Evolutionary conservation across 2,797 vertebrate genomes (phyloP), one percentile per base, ranked within the genome.

Genomic region (Thaleichthys pacificus): DNA sequence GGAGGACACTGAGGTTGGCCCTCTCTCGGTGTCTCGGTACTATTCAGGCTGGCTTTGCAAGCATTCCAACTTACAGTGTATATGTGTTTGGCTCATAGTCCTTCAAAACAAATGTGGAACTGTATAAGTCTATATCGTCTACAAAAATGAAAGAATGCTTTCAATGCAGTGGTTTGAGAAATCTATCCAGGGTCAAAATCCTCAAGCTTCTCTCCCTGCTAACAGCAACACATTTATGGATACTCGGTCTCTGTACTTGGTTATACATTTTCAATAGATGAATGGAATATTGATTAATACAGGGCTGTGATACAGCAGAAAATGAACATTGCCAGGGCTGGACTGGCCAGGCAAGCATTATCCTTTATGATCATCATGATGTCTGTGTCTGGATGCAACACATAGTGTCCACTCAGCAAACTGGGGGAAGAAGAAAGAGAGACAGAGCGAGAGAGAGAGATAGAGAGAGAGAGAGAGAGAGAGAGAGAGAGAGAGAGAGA

Each of bases 371-470:
- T 54, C 17, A 68, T 68, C 47, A 56, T 22, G 49, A n/a, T 54
- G 49, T 51, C 60, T 61, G 60, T 51, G 66, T 54, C 38, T 68
- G 47, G 49, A 56, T 54, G 54, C 49, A 19, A 11, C 42, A n/a
- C 19, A 19, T 3, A 7, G 51, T 56, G 51, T 56, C 51, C 15
- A 56, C 4, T 56, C 51, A 56, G 51, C 51, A 56, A 56, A 56
- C 51, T n/a, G 17, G 51, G 19, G 19, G 9, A 47, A 14, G 19
- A 17, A n/a, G 4, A 11, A 4, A 56, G 51, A 11, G 19, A 17
- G 15, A 5, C 4, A 51, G 49, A 35, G 32, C 7, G 5, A 35
- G 32, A 35, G 32, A 35, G 32, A 35, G 32, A 35, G 32, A 60
- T 3, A 60, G 57, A 60, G 9, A 42, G 38, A 42, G 38, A 42